These are phyloP conservation scores for Mystacides longicornis DNA, from an alignment of 2,888 invertebrate genomes.

Conservation along the genomic window DNA sequence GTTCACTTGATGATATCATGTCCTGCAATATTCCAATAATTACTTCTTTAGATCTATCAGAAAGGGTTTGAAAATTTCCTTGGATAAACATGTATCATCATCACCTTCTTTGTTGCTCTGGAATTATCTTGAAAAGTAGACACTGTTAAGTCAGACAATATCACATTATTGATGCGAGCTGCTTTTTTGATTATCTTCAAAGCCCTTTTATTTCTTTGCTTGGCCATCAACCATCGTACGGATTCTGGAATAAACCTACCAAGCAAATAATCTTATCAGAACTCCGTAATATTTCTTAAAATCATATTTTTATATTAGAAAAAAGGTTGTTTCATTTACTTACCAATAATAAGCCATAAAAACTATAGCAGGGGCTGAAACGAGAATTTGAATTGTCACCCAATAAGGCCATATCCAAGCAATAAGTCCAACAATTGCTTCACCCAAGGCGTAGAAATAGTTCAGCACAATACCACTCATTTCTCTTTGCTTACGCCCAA, in stretches of 20 bases:
- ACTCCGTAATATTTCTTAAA: too few relatives aligned
- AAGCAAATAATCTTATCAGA: too few relatives aligned
- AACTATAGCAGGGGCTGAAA: slow-evolving; percentile 53
- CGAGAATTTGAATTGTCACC: slow-evolving; percentile 49
- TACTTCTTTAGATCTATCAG: not conserved
- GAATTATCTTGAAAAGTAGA: slow-evolving; percentile 34
- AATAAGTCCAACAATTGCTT: slow-evolving; percentile 51
- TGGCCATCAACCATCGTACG: slow-evolving; percentile 56
- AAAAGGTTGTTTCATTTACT: not conserved
- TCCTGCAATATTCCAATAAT: slow-evolving; percentile 4
- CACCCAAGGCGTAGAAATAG: slow-evolving; percentile 58
- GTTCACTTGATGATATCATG: not conserved
- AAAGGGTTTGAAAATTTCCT: not conserved
- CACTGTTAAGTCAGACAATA: slow-evolving; percentile 39
- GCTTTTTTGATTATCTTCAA: slow-evolving; percentile 48
- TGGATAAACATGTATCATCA: not conserved
- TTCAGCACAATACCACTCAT: slow-evolving; percentile 55
- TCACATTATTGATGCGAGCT: slow-evolving; percentile 48
- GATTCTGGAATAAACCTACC: slow-evolving; percentile 55
- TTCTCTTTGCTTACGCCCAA: slow-evolving; percentile 54
- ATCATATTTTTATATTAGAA: not conserved
- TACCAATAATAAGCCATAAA: slow-evolving; percentile 55
- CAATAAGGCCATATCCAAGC: slow-evolving; percentile 55
- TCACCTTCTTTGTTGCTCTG: slow-evolving; percentile 7
- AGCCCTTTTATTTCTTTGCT: slow-evolving; percentile 47